phyloP scores from a whole-genome alignment of 2,797 vertebrate species.

The Epinephelus coioides region DNA sequence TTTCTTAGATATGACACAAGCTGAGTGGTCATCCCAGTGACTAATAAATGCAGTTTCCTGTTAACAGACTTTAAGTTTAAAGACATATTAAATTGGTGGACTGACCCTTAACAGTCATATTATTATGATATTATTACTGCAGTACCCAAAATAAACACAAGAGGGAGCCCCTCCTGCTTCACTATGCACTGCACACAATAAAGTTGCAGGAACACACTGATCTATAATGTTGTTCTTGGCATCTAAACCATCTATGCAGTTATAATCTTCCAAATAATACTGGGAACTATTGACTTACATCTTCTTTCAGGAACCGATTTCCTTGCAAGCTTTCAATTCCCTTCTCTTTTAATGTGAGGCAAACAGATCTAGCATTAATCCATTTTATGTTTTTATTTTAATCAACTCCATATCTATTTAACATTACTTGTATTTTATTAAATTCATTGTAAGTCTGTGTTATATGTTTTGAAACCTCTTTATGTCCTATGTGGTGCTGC shows the following conservation, averaged over 20 bases:
- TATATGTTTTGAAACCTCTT: background rate
- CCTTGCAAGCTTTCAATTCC: background rate
- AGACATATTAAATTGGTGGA: background rate
- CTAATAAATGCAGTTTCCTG: too few relatives aligned
- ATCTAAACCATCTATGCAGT: background rate
- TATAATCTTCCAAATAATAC: background rate
- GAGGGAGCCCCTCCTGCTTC: constrained; percentile 36
- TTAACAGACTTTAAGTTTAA: background rate
- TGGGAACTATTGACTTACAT: background rate
- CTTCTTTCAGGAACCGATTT: background rate
- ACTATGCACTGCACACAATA: background rate
- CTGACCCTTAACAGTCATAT: background rate
- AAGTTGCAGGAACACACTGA: background rate
- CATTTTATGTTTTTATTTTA: background rate
- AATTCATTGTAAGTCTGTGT: background rate
- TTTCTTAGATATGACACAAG: too few relatives aligned
- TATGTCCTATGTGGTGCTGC: too few relatives aligned
- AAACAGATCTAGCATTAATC: background rate
- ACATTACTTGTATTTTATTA: background rate
- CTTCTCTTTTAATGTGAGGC: background rate
- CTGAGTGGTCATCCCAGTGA: too few relatives aligned
- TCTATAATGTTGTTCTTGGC: background rate
- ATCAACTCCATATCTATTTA: background rate
- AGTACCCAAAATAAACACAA: constrained; percentile 49
- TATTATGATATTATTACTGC: background rate